Conservation (phyloP, 2,888 invertebrate species). For the Zaprionus bogoriensis region DNA sequence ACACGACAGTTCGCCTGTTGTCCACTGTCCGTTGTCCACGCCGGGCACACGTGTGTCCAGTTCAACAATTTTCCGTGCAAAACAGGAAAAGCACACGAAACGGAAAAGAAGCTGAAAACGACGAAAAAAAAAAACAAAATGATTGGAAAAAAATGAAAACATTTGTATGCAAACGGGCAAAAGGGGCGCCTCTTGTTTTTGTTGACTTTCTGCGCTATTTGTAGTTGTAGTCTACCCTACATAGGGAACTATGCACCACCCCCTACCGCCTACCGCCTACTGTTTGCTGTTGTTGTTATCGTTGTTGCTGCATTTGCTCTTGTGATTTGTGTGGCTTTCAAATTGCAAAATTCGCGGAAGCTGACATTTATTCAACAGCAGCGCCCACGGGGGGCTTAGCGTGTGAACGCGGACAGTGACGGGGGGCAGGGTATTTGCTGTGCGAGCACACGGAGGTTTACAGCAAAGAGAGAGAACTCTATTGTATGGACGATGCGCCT, state of each 20-base stretch:
- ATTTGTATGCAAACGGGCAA: constrained; percentile 49
- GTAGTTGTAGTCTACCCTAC: constrained; percentile 1
- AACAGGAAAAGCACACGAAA: constrained; percentile 13
- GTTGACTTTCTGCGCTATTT: constrained; percentile 49
- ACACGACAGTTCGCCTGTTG: too few species aligned
- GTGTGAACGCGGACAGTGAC: neutral
- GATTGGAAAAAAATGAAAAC: constrained; percentile 16
- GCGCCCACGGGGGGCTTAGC: neutral
- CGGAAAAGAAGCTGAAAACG: constrained; percentile 10
- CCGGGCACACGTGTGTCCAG: constrained; percentile 8
- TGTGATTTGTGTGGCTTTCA: constrained; percentile 77
- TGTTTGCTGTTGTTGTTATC: constrained; percentile 26
- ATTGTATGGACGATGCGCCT: constrained; percentile 47
- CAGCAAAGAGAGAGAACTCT: constrained; percentile 29
- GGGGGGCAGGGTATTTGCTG: neutral
- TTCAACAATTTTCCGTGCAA: constrained; percentile 13
- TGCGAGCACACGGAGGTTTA: neutral
- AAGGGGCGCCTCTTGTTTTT: constrained; percentile 46
- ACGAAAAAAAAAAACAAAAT: neutral
- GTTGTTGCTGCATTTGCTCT: constrained; percentile 38
- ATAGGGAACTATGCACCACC: too few species aligned
- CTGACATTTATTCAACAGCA: constrained; percentile 72
- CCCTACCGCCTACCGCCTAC: neutral
- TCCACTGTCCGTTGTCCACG: neutral
- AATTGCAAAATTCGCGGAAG: constrained; percentile 75